Conservation (phyloP, 2,888 invertebrate species). For the Aspidiotus destructor region DNA sequence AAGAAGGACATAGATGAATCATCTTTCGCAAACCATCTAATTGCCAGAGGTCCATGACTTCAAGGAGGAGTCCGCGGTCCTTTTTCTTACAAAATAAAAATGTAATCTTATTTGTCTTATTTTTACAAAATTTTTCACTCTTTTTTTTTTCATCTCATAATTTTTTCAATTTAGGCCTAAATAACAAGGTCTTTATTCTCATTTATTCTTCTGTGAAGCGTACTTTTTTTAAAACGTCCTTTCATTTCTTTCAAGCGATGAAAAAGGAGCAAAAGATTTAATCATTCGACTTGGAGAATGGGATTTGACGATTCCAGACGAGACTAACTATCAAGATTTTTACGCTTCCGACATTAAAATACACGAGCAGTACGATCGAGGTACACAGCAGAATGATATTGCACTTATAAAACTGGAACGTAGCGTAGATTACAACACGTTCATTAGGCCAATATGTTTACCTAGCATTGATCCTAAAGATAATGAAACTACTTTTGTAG, state of each 20-base stretch:
- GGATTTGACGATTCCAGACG: conserved; percentile 56
- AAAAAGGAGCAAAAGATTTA: conserved; percentile 46
- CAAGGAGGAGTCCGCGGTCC: too few relatives aligned
- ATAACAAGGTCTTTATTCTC: too few relatives aligned
- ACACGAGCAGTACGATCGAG: conserved; percentile 57
- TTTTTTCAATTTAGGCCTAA: too few relatives aligned
- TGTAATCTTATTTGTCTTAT: too few relatives aligned
- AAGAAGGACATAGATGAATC: too few relatives aligned
- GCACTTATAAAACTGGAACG: conserved; percentile 59
- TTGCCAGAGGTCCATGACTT: too few relatives aligned
- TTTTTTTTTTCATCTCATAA: too few relatives aligned
- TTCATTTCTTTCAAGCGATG: neutral
- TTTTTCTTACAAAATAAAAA: too few relatives aligned
- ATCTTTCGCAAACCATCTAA: too few relatives aligned
- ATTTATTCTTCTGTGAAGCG: too few relatives aligned
- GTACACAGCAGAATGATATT: conserved; percentile 66
- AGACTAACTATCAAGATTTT: conserved; percentile 62
- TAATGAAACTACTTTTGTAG: conserved; percentile 41
- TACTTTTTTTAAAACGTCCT: too few relatives aligned
- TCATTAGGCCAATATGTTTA: conserved; percentile 76
- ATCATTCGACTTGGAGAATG: conserved; percentile 71
- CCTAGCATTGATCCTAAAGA: conserved; percentile 47
- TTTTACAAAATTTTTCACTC: too few relatives aligned
- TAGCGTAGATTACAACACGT: conserved; percentile 60
- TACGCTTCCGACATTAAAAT: conserved; percentile 54